Conservation (phyloP, 1,140 invertebrate genomes). For the Babylonia areolata region DNA sequence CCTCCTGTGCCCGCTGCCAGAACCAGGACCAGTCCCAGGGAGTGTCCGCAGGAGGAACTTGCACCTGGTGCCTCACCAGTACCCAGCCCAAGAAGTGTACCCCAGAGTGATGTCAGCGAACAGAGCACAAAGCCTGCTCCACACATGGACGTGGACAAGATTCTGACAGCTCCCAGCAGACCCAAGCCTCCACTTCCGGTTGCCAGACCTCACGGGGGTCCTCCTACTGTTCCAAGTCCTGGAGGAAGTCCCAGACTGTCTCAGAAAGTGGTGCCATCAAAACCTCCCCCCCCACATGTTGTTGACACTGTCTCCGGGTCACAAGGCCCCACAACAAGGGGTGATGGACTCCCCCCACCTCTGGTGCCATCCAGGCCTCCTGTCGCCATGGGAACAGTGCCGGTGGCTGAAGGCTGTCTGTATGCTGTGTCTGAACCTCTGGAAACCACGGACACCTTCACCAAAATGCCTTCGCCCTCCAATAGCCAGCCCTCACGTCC, state of each 20-base stretch:
- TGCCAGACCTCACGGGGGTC: background rate
- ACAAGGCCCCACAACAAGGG: background rate
- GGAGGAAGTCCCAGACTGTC: conserved; percentile 1
- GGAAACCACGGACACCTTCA: background rate
- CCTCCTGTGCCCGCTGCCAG: conserved; percentile 26
- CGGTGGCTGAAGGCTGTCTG: background rate
- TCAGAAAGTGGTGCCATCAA: background rate
- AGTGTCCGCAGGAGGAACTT: background rate
- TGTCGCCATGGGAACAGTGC: background rate
- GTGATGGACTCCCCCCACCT: background rate
- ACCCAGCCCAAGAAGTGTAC: background rate
- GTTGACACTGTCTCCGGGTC: background rate
- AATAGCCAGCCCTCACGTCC: background rate
- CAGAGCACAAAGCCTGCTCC: background rate
- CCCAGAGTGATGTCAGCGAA: background rate
- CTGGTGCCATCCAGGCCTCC: background rate
- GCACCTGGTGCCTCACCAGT: background rate
- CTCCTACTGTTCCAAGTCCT: background rate
- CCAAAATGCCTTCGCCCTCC: background rate
- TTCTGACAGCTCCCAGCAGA: background rate
- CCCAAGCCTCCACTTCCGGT: background rate
- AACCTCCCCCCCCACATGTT: background rate
- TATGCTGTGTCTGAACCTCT: conserved; percentile 8
- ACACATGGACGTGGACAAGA: background rate
- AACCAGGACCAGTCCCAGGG: conserved; percentile 1